A percentile compares a stretch with the other conserved stretches of the same genome.
phyloP scores from a whole-genome alignment of 2,888 invertebrate genomes.

The Rutpela maculata region DNA sequence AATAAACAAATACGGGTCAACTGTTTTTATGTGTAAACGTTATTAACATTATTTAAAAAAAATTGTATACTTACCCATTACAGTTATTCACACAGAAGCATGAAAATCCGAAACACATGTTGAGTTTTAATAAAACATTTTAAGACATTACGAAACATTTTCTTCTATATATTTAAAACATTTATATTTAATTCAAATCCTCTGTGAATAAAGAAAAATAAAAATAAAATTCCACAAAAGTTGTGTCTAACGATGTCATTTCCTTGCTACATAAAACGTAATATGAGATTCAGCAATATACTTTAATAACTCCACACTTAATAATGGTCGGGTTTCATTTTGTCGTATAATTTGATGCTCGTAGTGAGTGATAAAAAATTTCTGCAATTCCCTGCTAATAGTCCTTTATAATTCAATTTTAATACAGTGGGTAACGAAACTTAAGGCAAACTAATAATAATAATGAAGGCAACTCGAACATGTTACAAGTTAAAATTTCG shows the following conservation, averaged over 20 bases:
- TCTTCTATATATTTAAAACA: background rate
- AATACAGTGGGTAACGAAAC: background rate
- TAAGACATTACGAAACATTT: too few relatives aligned
- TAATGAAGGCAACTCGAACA: too few relatives aligned
- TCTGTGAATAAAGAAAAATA: background rate
- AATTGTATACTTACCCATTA: too few relatives aligned
- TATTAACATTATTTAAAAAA: too few relatives aligned
- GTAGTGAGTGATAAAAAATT: slow-evolving; percentile 1
- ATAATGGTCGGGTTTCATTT: slow-evolving; percentile 7
- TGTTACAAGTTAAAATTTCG: too few relatives aligned
- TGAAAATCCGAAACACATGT: too few relatives aligned
- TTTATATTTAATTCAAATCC: background rate
- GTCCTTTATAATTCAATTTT: background rate
- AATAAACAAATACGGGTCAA: too few relatives aligned
- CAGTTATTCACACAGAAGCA: too few relatives aligned
- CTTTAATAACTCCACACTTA: slow-evolving; percentile 1
- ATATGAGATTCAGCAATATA: background rate
- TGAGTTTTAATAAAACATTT: too few relatives aligned
- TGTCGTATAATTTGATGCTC: slow-evolving; percentile 1
- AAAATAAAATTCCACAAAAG: background rate
- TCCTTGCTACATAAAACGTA: background rate
- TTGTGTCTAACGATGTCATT: background rate
- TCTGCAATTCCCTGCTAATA: background rate
- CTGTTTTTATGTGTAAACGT: too few relatives aligned
- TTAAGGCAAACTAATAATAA: background rate